These are phyloP conservation scores for Scolopax mira DNA, from an alignment of 2,113 vertebrate species.

Conservation along the genomic window DNA sequence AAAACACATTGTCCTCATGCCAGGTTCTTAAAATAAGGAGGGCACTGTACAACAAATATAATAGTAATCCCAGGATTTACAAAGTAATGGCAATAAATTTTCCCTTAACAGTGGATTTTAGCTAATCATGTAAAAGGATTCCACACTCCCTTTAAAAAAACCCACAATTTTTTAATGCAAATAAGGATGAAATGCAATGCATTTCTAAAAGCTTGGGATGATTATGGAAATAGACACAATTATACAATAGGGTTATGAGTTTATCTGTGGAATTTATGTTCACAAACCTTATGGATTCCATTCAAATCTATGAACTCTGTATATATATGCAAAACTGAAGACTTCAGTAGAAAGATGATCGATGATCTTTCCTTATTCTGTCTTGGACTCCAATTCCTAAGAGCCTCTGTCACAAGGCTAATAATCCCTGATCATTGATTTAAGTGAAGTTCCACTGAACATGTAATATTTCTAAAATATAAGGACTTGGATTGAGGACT, in stretches of 20 bases:
- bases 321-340: neutral
- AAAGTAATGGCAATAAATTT: neutral
- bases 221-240: neutral
- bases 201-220: neutral
- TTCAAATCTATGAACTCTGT: neutral
- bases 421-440: neutral
- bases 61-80: conserved; percentile 37
- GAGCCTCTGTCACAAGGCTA: neutral
- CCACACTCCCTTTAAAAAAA: neutral
- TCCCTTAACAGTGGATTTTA: conserved; percentile 23
- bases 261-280: neutral
- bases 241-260: neutral
- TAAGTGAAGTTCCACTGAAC: neutral
- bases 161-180: neutral
- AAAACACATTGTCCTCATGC: conserved; percentile 25
- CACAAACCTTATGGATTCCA: neutral
- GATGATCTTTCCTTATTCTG: neutral
- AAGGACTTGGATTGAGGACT: neutral
- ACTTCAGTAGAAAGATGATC: neutral
- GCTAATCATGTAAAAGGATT: conserved; percentile 16
- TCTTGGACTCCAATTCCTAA: neutral
- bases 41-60: neutral
- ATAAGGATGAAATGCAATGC: neutral
- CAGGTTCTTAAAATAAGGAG: conserved; percentile 1
- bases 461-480: neutral